Evolutionary conservation across 2,113 vertebrate genomes (phyloP), one percentile per base, ranked within the genome.

Genomic region (Stegostoma tigrinum): DNA sequence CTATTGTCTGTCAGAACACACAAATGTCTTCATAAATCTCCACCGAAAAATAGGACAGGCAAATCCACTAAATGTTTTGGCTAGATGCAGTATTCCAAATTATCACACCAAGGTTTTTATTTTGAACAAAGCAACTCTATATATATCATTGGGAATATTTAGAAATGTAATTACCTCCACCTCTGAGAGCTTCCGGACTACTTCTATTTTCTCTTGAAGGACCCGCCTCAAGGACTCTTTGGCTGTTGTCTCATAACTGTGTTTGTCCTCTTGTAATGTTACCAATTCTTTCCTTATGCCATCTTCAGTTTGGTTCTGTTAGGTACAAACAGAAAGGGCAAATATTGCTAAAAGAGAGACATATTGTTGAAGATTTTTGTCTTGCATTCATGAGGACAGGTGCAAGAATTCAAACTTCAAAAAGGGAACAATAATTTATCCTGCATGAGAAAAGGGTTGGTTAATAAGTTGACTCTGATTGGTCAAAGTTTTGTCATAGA

Each of bases 131-230:
- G 34, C 2, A 5, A 94, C 38, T 45, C 1, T 45, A 45, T 45
- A 2, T 45, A 95, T 45, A 95, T 95, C 15, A 75, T 78, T 2
- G 42, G n/a, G 24, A 78, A 52, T 68, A 38, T 72, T 95, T 52
- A 95, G n/a, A 21, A 72, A 66, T 42, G 5, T 42, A 95, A 95
- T 64, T 97, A 99, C 99, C 99, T 99, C 99, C 96, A 99, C 99
- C 97, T 99, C 99, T 0, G 99, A 99, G 64, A 99, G 98, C 98
- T 99, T 99, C 96, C 99, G 97, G 97, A 99, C 98, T 97, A 99
- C 99, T 97, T 99, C 99, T 12, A 99, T 99, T 97, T 99, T 99
- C 97, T 99, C 99, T 98, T 99, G 99, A 97, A 99, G 98, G 96
- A 99, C 99, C 97, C 98, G 98, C 98, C 99, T 98, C 98, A 99